These are phyloP conservation scores for Papilio aristodemus DNA, from an alignment of 1,140 invertebrate genomes.

Conservation along the genomic window DNA sequence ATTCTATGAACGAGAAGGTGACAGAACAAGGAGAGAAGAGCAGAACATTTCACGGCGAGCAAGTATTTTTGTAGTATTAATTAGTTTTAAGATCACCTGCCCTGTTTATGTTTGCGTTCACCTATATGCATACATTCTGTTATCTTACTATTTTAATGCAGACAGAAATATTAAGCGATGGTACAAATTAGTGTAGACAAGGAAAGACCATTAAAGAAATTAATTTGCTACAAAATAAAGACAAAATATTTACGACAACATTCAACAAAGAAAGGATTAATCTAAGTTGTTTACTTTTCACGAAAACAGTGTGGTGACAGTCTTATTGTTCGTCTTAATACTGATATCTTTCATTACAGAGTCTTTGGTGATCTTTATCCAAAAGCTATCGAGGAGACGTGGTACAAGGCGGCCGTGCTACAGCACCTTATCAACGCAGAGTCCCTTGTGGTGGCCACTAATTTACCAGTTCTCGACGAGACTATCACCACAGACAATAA, in stretches of 20 bases:
- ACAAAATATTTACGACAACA: no score
- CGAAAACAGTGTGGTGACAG: no score
- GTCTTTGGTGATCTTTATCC: conserved; percentile 90
- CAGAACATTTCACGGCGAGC: conserved; percentile 60
- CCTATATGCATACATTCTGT: no score
- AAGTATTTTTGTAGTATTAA: conserved; percentile 40
- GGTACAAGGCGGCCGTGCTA: conserved; percentile 95
- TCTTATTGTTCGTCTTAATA: no score
- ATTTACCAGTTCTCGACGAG: conserved; percentile 83
- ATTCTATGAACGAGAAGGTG: conserved; percentile 73
- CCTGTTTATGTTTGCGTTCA: no score
- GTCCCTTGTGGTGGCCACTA: conserved; percentile 89
- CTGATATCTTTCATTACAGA: conserved; percentile 59
- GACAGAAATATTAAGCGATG: no score
- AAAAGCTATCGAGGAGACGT: conserved; percentile 92
- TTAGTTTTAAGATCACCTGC: background rate
- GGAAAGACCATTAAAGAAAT: no score
- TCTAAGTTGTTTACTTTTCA: no score
- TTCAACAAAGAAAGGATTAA: no score
- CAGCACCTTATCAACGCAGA: conserved; percentile 89
- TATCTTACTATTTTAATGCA: no score
- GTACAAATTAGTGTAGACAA: no score
- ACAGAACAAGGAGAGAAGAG: conserved; percentile 52
- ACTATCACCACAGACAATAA: conserved; percentile 57
- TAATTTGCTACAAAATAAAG: no score